Base-by-base conservation (phyloP, 2,888 invertebrate species). In the Ormyrus thymus region DNA sequence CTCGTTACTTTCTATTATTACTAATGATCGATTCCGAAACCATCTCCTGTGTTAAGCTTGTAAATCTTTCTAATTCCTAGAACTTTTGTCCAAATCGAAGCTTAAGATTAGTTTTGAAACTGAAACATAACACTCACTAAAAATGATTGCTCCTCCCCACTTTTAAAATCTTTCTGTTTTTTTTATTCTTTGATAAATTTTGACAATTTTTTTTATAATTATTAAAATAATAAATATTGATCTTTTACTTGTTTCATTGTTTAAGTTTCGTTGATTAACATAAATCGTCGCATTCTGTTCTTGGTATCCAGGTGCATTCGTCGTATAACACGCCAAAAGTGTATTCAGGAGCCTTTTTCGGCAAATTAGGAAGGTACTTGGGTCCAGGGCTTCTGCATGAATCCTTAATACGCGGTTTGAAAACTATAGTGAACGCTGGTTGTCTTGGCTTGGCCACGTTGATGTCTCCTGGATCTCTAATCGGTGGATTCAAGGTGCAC, bases 271-370 rank as follows among this genome's bases (percentile, higher is more conserved):
- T 13, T 13, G 11, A 0, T 76, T 10, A 86, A 43, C 84, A 86
- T 10, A 78, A 64, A 48, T 86, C 86, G 64, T 89, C 89, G 64
- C 87, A 86, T 68, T 86, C 84, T 3, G 85, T 84, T 43, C 94
- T 92, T 88, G 92, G 92, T 6, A 93, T 93, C 56, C 91, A 90
- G n/a, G 91, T 89, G 84, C 91, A 92, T 62, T 90, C 90, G n/a
- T 89, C 91, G 86, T 93, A 93, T 81, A 91, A 91, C n/a, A 90
- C 88, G 61, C 94, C 94, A 86, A 94, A 94, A 46, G 93, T 92
- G 84, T 91, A 94, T 5, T 91, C 89, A 71, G 91, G 91, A 9
- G 90, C 90, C 76, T 90, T 90, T 89, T 91, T 90, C 0, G 87
- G 85, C 43, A 86, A 89, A 82, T 91, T 91, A 9, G 86, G 87